Conservation (phyloP, 2,888 invertebrate genomes). For the Orchesella flavescens region DNA sequence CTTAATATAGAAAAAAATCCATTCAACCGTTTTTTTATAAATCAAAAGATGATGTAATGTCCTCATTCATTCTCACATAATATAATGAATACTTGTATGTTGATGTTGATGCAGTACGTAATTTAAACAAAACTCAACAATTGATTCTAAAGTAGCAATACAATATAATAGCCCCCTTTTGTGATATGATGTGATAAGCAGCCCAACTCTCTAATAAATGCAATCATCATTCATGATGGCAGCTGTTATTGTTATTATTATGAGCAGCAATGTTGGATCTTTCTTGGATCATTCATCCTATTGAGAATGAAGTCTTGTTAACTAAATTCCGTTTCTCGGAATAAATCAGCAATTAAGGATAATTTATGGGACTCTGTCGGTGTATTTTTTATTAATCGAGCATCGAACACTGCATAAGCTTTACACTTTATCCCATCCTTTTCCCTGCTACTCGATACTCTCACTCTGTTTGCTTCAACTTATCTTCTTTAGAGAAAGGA, state of each 20-base stretch:
- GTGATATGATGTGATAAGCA: neutral
- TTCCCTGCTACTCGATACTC: neutral
- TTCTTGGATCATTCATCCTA: neutral
- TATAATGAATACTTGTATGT: neutral
- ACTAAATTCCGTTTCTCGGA: neutral
- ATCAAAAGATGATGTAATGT: too few species aligned
- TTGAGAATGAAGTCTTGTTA: neutral
- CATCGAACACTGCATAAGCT: neutral
- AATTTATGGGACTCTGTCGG: slow-evolving; percentile 47
- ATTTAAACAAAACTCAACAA: slow-evolving; percentile 22
- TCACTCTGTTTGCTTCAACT: neutral
- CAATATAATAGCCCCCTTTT: neutral
- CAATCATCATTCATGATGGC: neutral
- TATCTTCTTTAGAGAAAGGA: too few species aligned
- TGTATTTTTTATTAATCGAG: slow-evolving; percentile 47
- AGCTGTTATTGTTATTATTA: slow-evolving; percentile 6
- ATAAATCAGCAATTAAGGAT: slow-evolving; percentile 59
- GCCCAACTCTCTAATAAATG: neutral
- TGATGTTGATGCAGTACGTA: neutral
- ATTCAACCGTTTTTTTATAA: too few species aligned
- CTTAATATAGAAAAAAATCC: too few species aligned
- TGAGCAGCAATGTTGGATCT: too few species aligned
- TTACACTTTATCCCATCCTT: slow-evolving; percentile 14
- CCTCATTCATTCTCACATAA: too few species aligned
- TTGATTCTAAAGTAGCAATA: neutral